phyloP scores from a whole-genome alignment of 1,140 invertebrate genomes.

The Heliconius eleuchia region DNA sequence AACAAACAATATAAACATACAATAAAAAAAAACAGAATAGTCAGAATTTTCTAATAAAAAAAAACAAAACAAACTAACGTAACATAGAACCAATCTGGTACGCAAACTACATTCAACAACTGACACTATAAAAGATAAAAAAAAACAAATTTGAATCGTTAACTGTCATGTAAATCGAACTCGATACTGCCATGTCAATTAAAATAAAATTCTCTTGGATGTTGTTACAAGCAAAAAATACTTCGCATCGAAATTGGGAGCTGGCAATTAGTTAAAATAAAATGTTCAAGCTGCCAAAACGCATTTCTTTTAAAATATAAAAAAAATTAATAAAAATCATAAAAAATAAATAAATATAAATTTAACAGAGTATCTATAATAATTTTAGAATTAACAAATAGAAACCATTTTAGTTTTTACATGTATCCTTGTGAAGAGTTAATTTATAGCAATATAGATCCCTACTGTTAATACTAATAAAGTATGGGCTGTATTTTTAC shows the following conservation, averaged over 20 bases:
- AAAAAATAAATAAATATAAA: too few species aligned
- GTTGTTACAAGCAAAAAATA: not conserved
- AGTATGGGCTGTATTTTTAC: too few species aligned
- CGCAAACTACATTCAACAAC: not conserved
- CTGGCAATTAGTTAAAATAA: not conserved
- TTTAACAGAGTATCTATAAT: too few species aligned
- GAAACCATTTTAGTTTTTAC: too few species aligned
- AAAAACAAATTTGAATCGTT: not conserved
- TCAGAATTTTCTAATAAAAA: not conserved
- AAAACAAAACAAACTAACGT: not conserved
- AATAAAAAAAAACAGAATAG: not conserved
- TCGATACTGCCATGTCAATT: conserved; percentile 5
- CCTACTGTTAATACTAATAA: too few species aligned
- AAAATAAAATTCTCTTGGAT: not conserved
- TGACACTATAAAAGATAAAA: not conserved
- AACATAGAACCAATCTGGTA: not conserved
- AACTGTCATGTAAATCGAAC: not conserved
- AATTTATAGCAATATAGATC: too few species aligned
- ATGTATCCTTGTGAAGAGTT: too few species aligned
- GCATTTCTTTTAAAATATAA: too few species aligned
- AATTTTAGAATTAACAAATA: too few species aligned
- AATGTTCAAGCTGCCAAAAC: too few species aligned
- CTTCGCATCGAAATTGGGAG: not conserved
- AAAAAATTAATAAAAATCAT: too few species aligned
- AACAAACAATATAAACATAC: too few species aligned